Evolutionary conservation across 2,113 vertebrate genomes (phyloP).

Genomic region (Canis aureus): DNA sequence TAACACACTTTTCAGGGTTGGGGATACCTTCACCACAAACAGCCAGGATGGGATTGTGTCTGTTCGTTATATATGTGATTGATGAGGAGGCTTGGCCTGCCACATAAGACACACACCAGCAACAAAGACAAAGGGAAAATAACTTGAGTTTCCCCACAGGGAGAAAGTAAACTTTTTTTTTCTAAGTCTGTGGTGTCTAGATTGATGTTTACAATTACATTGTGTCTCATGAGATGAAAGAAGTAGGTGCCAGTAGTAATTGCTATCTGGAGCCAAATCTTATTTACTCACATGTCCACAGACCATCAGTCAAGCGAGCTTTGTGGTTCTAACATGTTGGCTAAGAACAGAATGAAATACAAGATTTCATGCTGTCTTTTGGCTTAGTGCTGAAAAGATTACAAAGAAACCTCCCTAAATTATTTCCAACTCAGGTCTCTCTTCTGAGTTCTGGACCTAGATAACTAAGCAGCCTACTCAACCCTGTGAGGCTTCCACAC

Average conservation of each 20-base stretch:
- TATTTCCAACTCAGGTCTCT: background rate
- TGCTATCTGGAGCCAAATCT: slow-evolving; percentile 65
- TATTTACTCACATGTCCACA: background rate
- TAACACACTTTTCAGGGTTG: background rate
- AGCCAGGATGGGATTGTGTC: background rate
- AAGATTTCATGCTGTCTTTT: background rate
- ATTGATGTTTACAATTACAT: slow-evolving; percentile 61
- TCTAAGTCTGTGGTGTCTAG: slow-evolving; percentile 20
- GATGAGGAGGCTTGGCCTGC: background rate
- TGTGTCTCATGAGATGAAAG: slow-evolving; percentile 72
- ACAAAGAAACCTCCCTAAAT: background rate
- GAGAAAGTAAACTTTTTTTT: background rate
- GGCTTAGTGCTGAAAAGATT: slow-evolving; percentile 1
- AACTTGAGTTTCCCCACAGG: background rate
- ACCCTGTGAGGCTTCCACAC: background rate
- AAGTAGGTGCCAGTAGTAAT: slow-evolving; percentile 37
- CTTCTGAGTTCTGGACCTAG: background rate
- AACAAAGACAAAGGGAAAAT: background rate
- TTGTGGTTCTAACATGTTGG: background rate
- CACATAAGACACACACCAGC: background rate
- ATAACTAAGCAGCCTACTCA: background rate
- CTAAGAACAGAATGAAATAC: background rate
- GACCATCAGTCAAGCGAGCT: background rate
- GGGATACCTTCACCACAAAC: background rate
- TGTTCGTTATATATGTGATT: background rate